phyloP scores from a whole-genome alignment of 2,797 vertebrate genomes.

The Lagodon rhomboides region DNA sequence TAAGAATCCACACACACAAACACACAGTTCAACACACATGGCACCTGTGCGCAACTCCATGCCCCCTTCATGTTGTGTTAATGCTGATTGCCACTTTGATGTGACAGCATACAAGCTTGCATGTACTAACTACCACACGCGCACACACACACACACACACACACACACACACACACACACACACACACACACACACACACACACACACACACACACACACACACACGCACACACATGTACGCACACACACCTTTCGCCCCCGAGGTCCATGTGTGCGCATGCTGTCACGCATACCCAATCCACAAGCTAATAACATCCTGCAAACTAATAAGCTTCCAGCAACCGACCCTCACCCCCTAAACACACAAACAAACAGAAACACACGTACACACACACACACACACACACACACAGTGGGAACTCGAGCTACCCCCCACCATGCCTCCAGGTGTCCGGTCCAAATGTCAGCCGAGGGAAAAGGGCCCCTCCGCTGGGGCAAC shows the following conservation, averaged over 20 bases:
- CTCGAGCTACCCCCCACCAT: conserved; percentile 68
- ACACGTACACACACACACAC: conserved; percentile 35
- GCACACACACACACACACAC: conserved; percentile 3
- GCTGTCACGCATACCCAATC: conserved; percentile 48
- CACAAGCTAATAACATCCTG: conserved; percentile 61
- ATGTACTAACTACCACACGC: conserved; percentile 5
- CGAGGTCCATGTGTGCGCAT: conserved; percentile 12
- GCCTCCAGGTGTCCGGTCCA: conserved; percentile 83
- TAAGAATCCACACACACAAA: conserved; percentile 20
- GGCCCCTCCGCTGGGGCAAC: conserved; percentile 73
- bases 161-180: conserved; percentile 6
- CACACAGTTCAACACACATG: background rate
- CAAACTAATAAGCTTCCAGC: conserved; percentile 67
- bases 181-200: conserved; percentile 6
- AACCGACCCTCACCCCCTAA: conserved; percentile 45
- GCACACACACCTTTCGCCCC: conserved; percentile 10
- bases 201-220: conserved; percentile 13
- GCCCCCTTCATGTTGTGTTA: conserved; percentile 42
- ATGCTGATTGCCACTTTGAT: conserved; percentile 37
- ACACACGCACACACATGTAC: background rate
- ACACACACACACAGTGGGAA: conserved; percentile 55
- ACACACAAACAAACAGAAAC: conserved; percentile 16
- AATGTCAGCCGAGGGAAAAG: conserved; percentile 84
- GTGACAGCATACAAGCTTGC: conserved; percentile 28
- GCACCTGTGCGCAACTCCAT: conserved; percentile 25